Conservation (phyloP, 2,888 invertebrate species). For the Pycnomerus fuliginosus region DNA sequence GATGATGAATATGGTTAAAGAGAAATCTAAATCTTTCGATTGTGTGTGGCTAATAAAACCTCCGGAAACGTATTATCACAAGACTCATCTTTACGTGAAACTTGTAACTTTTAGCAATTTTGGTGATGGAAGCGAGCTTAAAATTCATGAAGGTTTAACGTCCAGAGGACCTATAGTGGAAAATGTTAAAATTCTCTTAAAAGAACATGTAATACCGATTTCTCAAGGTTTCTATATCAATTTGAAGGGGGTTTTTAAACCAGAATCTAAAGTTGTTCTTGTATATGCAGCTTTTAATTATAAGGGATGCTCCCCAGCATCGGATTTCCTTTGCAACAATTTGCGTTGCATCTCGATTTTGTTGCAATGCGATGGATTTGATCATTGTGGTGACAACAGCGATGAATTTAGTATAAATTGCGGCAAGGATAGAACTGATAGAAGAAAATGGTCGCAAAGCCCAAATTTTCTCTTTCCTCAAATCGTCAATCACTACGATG, state of each 20-base stretch:
- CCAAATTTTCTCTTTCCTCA: constrained; percentile 74
- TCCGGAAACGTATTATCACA: constrained; percentile 63
- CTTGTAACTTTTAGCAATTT: constrained; percentile 44
- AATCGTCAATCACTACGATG: constrained; percentile 64
- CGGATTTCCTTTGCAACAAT: constrained; percentile 71
- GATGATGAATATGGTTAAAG: constrained; percentile 70
- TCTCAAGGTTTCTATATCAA: constrained; percentile 69
- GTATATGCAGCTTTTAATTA: constrained; percentile 72
- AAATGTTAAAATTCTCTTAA: constrained; percentile 58
- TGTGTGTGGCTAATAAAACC: constrained; percentile 73
- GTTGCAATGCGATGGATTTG: constrained; percentile 72
- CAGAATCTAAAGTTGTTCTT: constrained; percentile 64
- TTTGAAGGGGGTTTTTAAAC: constrained; percentile 63
- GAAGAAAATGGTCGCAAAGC: constrained; percentile 65
- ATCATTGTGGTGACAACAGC: constrained; percentile 73
- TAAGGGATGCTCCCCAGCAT: constrained; percentile 66
- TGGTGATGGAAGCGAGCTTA: constrained; percentile 58
- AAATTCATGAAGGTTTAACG: constrained; percentile 67
- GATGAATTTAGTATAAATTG: constrained; percentile 65
- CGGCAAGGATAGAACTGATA: constrained; percentile 60
- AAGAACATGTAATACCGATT: constrained; percentile 63
- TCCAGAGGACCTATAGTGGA: constrained; percentile 64
- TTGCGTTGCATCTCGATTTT: constrained; percentile 68
- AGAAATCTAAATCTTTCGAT: constrained; percentile 62
- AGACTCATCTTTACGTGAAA: constrained; percentile 66